Evolutionary conservation across 2,113 vertebrate genomes (phyloP).

Genomic region (Zosterops borbonicus): DNA sequence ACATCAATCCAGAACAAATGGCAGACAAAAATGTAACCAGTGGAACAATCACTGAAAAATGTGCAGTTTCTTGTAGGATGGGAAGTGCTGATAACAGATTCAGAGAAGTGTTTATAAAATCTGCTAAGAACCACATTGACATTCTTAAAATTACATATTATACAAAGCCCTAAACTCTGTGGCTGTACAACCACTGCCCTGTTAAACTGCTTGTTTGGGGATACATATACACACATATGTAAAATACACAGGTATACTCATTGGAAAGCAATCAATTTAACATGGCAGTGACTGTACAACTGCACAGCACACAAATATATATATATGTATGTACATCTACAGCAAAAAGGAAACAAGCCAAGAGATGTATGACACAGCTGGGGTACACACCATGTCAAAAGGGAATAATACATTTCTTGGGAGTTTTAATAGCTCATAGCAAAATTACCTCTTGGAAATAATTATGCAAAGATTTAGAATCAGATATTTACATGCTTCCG

Average conservation of each 20-base stretch:
- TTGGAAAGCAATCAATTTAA: background rate
- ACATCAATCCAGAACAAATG: slow-evolving; percentile 50
- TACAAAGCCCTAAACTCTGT: slow-evolving; percentile 49
- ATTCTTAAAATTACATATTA: slow-evolving; percentile 53
- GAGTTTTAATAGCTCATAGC: slow-evolving; percentile 31
- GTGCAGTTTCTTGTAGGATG: slow-evolving; percentile 41
- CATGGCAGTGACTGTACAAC: background rate
- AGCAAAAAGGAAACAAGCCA: slow-evolving; percentile 47
- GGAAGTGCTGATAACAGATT: slow-evolving; percentile 38
- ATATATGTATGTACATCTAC: slow-evolving; percentile 41
- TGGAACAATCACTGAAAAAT: slow-evolving; percentile 48
- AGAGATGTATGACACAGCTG: slow-evolving; percentile 29
- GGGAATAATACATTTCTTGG: slow-evolving; percentile 15
- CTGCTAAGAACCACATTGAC: slow-evolving; percentile 14
- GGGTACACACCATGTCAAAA: slow-evolving; percentile 35
- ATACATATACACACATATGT: background rate
- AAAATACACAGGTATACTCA: background rate
- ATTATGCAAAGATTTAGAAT: slow-evolving; percentile 37
- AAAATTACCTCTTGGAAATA: slow-evolving; percentile 58
- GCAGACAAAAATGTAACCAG: slow-evolving; percentile 39
- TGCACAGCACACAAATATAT: background rate
- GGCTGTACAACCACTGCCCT: background rate
- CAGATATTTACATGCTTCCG: slow-evolving; percentile 55
- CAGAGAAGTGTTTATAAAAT: slow-evolving; percentile 60
- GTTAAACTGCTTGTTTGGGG: background rate